Base-by-base conservation (phyloP, 2,888 invertebrate genomes). In the Euzetes globulus region DNA sequence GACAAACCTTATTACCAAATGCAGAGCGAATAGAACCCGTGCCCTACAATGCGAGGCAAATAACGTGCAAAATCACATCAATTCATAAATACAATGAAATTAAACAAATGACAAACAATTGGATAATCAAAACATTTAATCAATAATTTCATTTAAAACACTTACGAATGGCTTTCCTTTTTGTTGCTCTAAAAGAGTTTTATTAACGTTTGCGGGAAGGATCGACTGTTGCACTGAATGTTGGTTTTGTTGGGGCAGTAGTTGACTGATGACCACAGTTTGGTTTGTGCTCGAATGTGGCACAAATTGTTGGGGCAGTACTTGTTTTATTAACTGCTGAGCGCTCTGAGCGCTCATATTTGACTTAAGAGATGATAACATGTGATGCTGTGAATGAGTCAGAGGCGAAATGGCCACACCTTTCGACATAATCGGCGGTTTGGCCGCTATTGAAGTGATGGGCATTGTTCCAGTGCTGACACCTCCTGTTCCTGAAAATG, bases 201-300 rank as follows among this genome's bases (percentile, higher is more conserved):
- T 79, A 47, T 75, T 41, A 13, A 1, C 74, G 88, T 82, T 70
- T 88, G 87, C 80, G 88, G 90, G 9, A 88, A 88, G 80, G 45
- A 78, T 75, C 13, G 78, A 77, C 37, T 75, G 76, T 41, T 76
- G 78, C 71, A 75, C 75, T 87, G 83, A 91, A 90, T 75, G 89
- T 88, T 7, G 90, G 89, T 71, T 37, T 9, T 68, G 68, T n/a
- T 68, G 29, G 11, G 68, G 68, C 41, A 68, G 89, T 87, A 78
- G 90, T 77, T 81, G 82, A 47, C 82, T 81, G 76, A 83, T 81
- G 19, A 82, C 81, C 78, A 82, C 80, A 22, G 82, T 82, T 76
- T 82, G 82, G 76, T 82, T 82, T 63, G 80, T 80, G 52, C 80
- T 76, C 29, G 78, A 76, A 37, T 78, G 78, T 1, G 60, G 33